These are phyloP conservation scores for Halcyon smyrnensis DNA, from an alignment of 2,797 vertebrate species.

Conservation along the genomic window DNA sequence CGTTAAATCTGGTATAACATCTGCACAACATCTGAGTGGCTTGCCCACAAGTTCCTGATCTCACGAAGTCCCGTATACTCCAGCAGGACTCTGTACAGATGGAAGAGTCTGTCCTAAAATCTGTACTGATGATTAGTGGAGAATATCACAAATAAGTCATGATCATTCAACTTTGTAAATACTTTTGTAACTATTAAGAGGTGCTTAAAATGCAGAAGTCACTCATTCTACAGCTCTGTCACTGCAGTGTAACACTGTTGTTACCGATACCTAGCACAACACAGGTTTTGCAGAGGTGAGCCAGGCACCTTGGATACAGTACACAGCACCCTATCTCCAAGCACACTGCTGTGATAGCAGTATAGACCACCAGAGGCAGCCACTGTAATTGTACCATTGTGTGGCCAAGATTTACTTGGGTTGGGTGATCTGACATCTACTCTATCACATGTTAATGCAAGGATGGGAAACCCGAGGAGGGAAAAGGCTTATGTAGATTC, in stretches of 20 bases:
- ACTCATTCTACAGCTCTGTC: background rate
- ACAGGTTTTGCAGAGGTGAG: background rate
- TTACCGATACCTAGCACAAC: background rate
- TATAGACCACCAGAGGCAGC: background rate
- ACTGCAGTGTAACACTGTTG: background rate
- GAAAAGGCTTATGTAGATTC: background rate
- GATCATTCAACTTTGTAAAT: background rate
- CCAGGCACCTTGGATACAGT: background rate
- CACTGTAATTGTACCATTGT: background rate
- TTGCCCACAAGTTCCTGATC: background rate
- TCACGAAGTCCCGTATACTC: background rate
- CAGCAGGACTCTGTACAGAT: background rate
- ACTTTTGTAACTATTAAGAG: background rate
- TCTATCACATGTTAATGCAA: background rate
- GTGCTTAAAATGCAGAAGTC: background rate
- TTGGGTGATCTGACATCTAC: background rate
- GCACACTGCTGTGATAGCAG: background rate
- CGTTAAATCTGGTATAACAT: background rate
- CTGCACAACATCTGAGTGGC: background rate
- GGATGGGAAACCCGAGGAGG: background rate
- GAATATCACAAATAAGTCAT: background rate
- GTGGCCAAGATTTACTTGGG: background rate
- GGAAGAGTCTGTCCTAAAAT: background rate
- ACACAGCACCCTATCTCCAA: background rate
- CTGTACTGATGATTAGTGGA: background rate